phyloP scores from a whole-genome alignment of 2,888 invertebrate genomes.

The Lamellibrachia columna region DNA sequence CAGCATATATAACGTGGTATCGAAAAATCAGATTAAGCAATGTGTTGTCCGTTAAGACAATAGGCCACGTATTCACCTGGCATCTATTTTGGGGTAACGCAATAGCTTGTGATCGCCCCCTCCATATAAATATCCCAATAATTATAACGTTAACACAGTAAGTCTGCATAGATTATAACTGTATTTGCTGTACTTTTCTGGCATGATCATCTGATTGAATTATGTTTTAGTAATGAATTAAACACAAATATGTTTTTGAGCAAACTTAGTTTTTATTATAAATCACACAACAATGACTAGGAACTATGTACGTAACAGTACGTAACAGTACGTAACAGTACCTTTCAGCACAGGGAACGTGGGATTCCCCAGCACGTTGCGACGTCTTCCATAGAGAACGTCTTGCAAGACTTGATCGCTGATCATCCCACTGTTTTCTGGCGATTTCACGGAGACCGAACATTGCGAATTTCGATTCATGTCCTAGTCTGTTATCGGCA shows the following conservation, averaged over 20 bases:
- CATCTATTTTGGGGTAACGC: background rate
- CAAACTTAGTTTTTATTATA: no score
- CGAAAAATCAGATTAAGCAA: background rate
- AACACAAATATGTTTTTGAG: no score
- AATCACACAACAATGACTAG: background rate
- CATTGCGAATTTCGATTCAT: background rate
- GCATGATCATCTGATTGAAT: no score
- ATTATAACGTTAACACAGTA: background rate
- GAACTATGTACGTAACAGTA: background rate
- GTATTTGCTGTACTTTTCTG: no score
- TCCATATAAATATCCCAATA: background rate
- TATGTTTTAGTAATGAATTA: no score
- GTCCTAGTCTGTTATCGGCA: background rate
- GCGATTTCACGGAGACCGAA: background rate
- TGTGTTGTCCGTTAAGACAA: background rate
- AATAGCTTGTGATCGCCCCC: background rate
- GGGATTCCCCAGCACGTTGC: constrained; percentile 9
- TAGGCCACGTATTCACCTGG: background rate
- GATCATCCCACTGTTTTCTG: background rate
- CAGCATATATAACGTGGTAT: background rate
- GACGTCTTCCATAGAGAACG: background rate
- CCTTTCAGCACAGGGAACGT: background rate
- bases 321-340: constrained; percentile 2
- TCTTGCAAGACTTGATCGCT: constrained; percentile 9
- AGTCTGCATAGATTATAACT: no score